These are phyloP conservation scores for Bovichtus diacanthus DNA, from an alignment of 2,797 vertebrate genomes.

Conservation along the genomic window DNA sequence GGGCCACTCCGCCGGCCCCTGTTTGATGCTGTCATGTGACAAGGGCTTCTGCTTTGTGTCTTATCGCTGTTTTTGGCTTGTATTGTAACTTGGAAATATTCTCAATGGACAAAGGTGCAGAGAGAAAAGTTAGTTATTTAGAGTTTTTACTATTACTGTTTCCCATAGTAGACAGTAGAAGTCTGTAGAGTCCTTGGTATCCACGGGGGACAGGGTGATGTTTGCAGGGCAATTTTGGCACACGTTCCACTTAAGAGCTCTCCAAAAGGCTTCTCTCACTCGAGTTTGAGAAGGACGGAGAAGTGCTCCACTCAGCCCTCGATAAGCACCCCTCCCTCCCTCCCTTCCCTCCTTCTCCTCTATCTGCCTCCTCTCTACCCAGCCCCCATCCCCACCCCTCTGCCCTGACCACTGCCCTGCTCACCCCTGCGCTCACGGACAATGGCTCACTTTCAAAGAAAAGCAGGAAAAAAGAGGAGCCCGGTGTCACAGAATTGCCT, in stretches of 20 bases:
- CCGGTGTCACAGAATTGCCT: constrained; percentile 81
- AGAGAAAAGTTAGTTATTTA: constrained; percentile 9
- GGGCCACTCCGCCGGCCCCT: constrained; percentile 54
- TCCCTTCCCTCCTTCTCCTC: constrained; percentile 47
- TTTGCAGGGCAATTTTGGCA: constrained; percentile 70
- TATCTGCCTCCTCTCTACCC: constrained; percentile 55
- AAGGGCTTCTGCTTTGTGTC: constrained; percentile 71
- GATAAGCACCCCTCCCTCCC: constrained; percentile 43
- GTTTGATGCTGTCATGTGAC: constrained; percentile 73
- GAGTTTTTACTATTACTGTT: background rate
- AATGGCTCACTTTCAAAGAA: constrained; percentile 82
- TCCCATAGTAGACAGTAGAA: background rate
- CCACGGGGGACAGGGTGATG: constrained; percentile 45
- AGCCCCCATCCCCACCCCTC: constrained; percentile 60
- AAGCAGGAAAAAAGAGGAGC: constrained; percentile 77
- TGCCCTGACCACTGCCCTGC: constrained; percentile 76
- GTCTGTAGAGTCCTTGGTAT: constrained; percentile 46
- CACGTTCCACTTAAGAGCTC: constrained; percentile 79
- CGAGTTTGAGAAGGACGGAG: constrained; percentile 60
- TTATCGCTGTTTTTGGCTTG: constrained; percentile 72
- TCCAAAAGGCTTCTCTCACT: constrained; percentile 73
- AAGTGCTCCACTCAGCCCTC: constrained; percentile 77
- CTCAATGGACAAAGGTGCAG: constrained; percentile 43
- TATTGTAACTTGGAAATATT: constrained; percentile 65
- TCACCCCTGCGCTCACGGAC: constrained; percentile 75